A percentile compares a stretch with the other conserved stretches of the same genome.
phyloP scores from a whole-genome alignment of 1,140 invertebrate genomes.

The Myzus persicae region DNA sequence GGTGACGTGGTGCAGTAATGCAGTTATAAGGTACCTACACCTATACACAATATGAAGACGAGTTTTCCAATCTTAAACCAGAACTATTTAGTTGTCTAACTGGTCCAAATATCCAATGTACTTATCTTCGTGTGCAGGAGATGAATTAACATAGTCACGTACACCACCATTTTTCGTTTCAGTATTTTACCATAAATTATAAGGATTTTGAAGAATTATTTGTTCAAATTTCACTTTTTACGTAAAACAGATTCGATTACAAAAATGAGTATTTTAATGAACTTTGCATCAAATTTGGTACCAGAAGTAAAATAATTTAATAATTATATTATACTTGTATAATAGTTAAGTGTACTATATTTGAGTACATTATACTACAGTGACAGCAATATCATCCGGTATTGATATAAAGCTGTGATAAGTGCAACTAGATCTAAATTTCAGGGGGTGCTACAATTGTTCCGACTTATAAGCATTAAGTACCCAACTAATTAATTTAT shows the following conservation, averaged over 20 bases:
- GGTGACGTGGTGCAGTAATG: background rate
- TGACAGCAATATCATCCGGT: no score
- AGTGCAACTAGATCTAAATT: no score
- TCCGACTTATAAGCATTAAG: no score
- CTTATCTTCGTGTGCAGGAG: background rate
- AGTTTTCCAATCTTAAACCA: background rate
- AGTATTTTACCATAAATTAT: background rate
- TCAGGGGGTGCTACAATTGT: no score
- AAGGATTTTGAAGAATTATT: background rate
- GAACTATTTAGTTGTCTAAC: constrained; percentile 8
- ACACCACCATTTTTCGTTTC: background rate
- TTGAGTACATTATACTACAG: no score
- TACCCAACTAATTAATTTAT: no score
- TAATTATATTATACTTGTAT: no score
- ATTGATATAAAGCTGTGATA: no score
- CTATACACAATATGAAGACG: background rate
- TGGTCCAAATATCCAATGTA: background rate
- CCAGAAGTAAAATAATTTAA: background rate
- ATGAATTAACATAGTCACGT: background rate
- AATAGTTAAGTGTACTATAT: no score
- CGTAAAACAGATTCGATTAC: background rate
- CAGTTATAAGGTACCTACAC: background rate
- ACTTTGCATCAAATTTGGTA: no score
- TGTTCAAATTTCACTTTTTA: background rate
- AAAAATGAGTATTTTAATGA: background rate